A percentile compares a stretch with the other conserved stretches of the same genome.
Evolutionary conservation across 2,888 invertebrate species (phyloP).

Genomic region (Machimus rusticus): DNA sequence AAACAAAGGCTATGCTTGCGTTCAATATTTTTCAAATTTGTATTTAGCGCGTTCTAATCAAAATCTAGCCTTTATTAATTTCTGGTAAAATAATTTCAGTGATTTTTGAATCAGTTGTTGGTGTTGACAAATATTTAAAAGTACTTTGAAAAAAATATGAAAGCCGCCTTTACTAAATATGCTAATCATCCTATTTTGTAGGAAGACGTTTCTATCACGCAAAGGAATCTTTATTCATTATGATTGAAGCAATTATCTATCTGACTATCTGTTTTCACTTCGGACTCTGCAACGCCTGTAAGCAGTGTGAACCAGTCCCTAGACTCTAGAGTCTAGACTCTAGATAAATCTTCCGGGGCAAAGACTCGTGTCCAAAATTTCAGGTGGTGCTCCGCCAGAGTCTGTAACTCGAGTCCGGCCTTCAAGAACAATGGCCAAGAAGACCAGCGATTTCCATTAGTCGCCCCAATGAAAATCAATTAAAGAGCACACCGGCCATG

Average conservation of each 20-base stretch:
- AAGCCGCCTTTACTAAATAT: neutral
- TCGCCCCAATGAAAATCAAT: slow-evolving; percentile 9
- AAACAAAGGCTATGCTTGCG: too few relatives aligned
- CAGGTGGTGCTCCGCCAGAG: neutral
- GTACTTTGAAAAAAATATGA: neutral
- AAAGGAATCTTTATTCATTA: neutral
- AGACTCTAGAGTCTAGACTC: too few relatives aligned
- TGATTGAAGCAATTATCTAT: neutral
- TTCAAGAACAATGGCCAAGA: neutral
- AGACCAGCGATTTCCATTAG: neutral
- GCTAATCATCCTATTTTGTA: neutral
- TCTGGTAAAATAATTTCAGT: too few relatives aligned
- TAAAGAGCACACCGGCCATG: slow-evolving; percentile 4
- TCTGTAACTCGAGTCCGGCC: neutral
- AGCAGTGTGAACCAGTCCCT: neutral
- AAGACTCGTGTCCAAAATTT: neutral
- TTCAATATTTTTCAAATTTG: too few relatives aligned
- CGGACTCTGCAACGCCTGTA: neutral
- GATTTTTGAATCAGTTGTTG: too few relatives aligned
- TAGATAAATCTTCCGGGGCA: neutral
- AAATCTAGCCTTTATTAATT: too few relatives aligned
- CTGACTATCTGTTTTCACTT: neutral
- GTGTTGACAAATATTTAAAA: too few relatives aligned
- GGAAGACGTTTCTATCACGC: neutral
- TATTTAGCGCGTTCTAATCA: too few relatives aligned